phyloP scores from a whole-genome alignment of 2,797 vertebrate genomes.

The Epinephelus malabaricus region DNA sequence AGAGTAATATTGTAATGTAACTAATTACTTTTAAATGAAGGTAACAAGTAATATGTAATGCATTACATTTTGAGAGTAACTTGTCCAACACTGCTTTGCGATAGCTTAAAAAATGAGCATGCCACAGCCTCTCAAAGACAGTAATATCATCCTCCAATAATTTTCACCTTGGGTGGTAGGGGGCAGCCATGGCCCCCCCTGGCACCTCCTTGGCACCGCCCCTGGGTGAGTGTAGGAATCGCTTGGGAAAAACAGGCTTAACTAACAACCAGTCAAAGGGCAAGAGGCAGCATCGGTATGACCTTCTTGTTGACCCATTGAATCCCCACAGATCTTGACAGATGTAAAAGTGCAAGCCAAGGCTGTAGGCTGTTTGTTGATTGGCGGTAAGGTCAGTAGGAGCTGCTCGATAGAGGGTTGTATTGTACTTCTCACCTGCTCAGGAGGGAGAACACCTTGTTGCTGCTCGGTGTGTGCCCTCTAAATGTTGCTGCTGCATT shows the following conservation, averaged over 20 bases:
- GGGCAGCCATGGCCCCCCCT: too few relatives aligned
- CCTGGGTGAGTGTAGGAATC: background rate
- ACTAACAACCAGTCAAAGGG: constrained; percentile 41
- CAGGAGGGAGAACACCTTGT: constrained; percentile 14
- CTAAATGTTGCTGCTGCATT: constrained; percentile 11
- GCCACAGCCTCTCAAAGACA: too few relatives aligned
- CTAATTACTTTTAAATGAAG: too few relatives aligned
- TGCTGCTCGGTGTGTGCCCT: constrained; percentile 23
- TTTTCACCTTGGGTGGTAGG: too few relatives aligned
- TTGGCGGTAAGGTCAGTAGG: constrained; percentile 49
- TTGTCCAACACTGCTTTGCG: too few relatives aligned
- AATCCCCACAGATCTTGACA: constrained; percentile 50
- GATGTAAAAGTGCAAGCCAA: constrained; percentile 48
- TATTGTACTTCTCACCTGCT: constrained; percentile 25
- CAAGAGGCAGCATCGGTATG: constrained; percentile 19
- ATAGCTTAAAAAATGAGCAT: too few relatives aligned
- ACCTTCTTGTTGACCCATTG: constrained; percentile 53
- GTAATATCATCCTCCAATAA: too few relatives aligned
- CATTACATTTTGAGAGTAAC: too few relatives aligned
- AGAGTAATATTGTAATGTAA: too few relatives aligned
- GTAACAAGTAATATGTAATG: too few relatives aligned
- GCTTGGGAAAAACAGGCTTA: background rate
- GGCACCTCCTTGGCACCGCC: too few relatives aligned
- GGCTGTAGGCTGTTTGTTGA: constrained; percentile 41
- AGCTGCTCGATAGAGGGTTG: constrained; percentile 21